phyloP scores from a whole-genome alignment of 2,888 invertebrate species.

The Teleogryllus oceanicus region DNA sequence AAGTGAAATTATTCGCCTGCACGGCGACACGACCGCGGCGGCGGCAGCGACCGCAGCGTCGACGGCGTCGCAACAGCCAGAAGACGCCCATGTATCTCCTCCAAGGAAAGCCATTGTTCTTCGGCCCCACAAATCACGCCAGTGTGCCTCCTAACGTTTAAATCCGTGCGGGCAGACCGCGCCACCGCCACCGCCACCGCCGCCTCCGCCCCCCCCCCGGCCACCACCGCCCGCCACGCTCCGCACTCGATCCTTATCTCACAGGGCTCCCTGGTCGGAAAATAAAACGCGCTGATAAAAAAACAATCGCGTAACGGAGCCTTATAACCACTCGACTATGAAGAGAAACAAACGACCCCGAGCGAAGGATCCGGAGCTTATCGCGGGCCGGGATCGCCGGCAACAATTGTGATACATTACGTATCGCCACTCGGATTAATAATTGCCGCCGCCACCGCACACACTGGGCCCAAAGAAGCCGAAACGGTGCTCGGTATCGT shows the following conservation, averaged over 20 bases:
- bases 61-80: neutral
- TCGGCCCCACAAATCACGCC: neutral
- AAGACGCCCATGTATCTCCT: constrained; percentile 6
- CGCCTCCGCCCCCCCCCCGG: neutral
- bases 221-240: neutral
- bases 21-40: neutral
- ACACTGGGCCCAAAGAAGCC: neutral
- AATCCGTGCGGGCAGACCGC: constrained; percentile 9
- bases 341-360: constrained; percentile 10
- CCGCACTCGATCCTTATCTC: constrained; percentile 4
- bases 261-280: neutral
- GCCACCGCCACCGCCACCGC: constrained; percentile 7
- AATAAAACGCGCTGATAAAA: constrained; percentile 10
- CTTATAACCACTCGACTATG: constrained; percentile 18
- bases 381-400: neutral
- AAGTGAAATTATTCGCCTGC: neutral
- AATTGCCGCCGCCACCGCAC: neutral
- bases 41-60: neutral
- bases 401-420: constrained; percentile 3
- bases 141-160: neutral
- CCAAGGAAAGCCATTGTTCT: neutral
- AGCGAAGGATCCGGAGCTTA: neutral
- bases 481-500: too few relatives aligned
- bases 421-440: constrained; percentile 18
- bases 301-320: constrained; percentile 18